Evolutionary conservation across 2,113 vertebrate species (phyloP), one percentile per base, ranked within the genome.

Genomic region (Asarcornis scutulata): DNA sequence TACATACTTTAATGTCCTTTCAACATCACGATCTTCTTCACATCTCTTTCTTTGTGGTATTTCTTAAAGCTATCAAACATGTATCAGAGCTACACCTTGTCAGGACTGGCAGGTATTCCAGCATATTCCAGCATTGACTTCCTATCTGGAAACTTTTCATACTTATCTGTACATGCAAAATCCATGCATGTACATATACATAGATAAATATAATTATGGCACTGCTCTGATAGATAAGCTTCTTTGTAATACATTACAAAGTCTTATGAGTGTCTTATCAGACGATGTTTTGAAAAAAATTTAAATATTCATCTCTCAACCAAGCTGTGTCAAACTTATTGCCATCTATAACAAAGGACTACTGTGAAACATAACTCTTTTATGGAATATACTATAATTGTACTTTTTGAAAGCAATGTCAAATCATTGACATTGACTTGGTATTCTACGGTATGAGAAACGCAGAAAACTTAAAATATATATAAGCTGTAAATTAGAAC

Each of bases 331-430:
- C 69, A 87, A 89, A 79, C 55, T 87, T 91, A 23, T 56, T 86
- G 58, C 91, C 32, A 34, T 62, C 89, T 14, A 9, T 73, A 95
- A 93, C 93, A 95, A 95, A 95, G 93, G 74, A 64, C 77, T 82
- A 42, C 88, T 89, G 77, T 84, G 86, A 95, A 92, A 93, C 3
- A 2, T 25, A 83, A 66, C 88, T 86, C 83, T 96, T 78, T 66
- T 22, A 53, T 1, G 6, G 79, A 94, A 92, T 68, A 72, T 75
- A 84, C 58, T 75, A 16, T 86, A 91, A 93, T 95, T 93, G 90
- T 85, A 26, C 88, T 93, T 92, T 74, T 64, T 93, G 92, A 94
- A 95, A 92, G 92, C 86, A 68, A 56, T 93, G 95, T 91, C 88
- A 94, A 88, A 96, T 92, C 94, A 80, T 79, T 96, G 96, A 77